Percentiles rank a stretch among this genome's conserved stretches.
Evolutionary conservation across 2,888 invertebrate species (phyloP).

Genomic region (Troilus luridus): DNA sequence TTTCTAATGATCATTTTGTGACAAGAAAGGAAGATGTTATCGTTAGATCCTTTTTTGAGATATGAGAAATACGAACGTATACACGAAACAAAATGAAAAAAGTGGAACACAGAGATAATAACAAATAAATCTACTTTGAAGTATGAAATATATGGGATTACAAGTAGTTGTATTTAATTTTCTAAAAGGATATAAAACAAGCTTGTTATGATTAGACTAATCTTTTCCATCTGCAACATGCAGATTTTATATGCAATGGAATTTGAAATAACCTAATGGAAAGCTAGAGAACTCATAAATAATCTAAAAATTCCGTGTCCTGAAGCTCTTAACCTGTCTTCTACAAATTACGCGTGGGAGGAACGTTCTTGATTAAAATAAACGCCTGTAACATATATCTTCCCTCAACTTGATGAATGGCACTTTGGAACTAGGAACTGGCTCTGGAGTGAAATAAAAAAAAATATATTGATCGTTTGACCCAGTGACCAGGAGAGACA

Average conservation of each 20-base stretch:
- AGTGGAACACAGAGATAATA: too few species aligned
- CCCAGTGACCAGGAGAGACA: slow-evolving; percentile 23
- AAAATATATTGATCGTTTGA: not conserved
- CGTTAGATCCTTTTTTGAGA: too few species aligned
- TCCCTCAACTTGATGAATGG: not conserved
- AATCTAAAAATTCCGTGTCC: not conserved
- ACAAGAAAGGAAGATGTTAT: too few species aligned
- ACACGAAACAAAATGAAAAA: too few species aligned
- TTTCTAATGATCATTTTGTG: too few species aligned
- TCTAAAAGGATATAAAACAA: too few species aligned
- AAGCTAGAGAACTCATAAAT: not conserved
- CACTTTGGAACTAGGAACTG: not conserved
- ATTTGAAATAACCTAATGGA: not conserved
- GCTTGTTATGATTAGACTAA: too few species aligned
- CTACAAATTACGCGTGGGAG: slow-evolving; percentile 12
- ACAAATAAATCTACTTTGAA: too few species aligned
- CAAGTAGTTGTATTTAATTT: too few species aligned
- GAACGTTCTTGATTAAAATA: not conserved
- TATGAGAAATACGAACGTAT: too few species aligned
- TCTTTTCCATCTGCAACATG: not conserved
- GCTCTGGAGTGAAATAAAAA: not conserved
- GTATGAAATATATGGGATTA: too few species aligned
- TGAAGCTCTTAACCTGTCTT: not conserved
- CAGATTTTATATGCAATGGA: not conserved
- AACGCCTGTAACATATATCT: not conserved